phyloP scores from a whole-genome alignment of 2,888 invertebrate genomes.

The Eupithecia insigniata region DNA sequence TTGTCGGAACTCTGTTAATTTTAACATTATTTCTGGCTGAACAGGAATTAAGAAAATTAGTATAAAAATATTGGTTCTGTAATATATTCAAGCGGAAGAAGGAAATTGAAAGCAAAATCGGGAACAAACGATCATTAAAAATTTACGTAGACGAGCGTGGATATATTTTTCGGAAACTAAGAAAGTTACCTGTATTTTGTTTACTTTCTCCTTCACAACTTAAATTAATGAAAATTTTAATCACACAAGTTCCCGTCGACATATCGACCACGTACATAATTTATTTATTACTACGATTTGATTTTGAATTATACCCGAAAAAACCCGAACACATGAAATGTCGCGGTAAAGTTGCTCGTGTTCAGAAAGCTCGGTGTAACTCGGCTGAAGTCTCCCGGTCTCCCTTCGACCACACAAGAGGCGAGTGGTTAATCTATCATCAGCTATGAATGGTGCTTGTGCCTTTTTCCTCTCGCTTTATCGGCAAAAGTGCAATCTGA shows the following conservation, averaged over 20 bases:
- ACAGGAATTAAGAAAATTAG: not conserved
- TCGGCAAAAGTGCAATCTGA: constrained; percentile 23
- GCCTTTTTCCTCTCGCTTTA: constrained; percentile 37
- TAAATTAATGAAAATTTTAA: not conserved
- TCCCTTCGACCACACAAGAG: constrained; percentile 39
- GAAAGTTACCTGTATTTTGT: not conserved
- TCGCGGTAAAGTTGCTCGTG: not conserved
- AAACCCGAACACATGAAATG: not conserved
- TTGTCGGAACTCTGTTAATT: not conserved
- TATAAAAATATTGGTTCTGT: too few relatives aligned
- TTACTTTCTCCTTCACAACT: not conserved
- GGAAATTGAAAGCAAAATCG: too few relatives aligned
- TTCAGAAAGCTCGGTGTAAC: constrained; percentile 1
- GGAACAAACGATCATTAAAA: too few relatives aligned
- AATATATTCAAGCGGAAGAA: not conserved
- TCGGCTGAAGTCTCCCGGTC: not conserved
- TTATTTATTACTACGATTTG: too few relatives aligned
- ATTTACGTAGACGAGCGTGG: not conserved
- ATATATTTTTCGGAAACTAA: not conserved
- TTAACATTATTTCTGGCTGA: not conserved
- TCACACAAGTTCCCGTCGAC: not conserved
- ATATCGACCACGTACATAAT: not conserved
- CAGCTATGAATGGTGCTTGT: constrained; percentile 33
- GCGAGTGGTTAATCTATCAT: constrained; percentile 42
- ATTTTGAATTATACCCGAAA: not conserved